Percentiles rank a stretch among this genome's conserved stretches.
phyloP scores from a whole-genome alignment of 2,113 vertebrate species.

The Psephotus haematonotus region DNA sequence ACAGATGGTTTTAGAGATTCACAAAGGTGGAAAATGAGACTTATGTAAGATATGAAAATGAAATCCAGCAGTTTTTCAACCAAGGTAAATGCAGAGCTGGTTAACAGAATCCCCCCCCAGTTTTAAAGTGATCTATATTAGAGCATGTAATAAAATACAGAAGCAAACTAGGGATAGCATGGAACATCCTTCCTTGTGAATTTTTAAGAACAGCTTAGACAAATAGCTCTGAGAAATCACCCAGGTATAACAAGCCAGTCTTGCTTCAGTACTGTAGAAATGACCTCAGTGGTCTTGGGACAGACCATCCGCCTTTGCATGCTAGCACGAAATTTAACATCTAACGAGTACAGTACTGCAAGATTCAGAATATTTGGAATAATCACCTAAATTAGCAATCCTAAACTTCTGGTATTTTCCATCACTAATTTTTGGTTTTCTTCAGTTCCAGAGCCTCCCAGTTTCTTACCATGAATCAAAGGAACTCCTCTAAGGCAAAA shows the following conservation, averaged over 20 bases:
- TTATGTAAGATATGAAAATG: not conserved
- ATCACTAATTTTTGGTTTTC: conserved; percentile 15
- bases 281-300: not conserved
- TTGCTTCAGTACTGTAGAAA: not conserved
- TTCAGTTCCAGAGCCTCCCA: not conserved
- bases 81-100: not conserved
- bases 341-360: not conserved
- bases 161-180: not conserved
- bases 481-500: conserved; percentile 36
- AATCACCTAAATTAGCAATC: not conserved
- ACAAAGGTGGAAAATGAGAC: not conserved
- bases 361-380: conserved; percentile 3
- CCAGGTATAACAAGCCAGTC: not conserved
- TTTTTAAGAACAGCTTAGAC: not conserved
- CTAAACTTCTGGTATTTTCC: conserved; percentile 15
- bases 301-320: not conserved
- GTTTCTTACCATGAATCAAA: conserved; percentile 30
- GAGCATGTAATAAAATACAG: not conserved
- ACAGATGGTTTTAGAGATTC: not conserved
- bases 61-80: not conserved
- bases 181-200: not conserved
- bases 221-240: not conserved
- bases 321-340: not conserved
- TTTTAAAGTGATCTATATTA: not conserved
- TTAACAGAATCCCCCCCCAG: not conserved